Base-by-base conservation (phyloP, 2,888 invertebrate genomes). In the Perizoma flavofasciatum region DNA sequence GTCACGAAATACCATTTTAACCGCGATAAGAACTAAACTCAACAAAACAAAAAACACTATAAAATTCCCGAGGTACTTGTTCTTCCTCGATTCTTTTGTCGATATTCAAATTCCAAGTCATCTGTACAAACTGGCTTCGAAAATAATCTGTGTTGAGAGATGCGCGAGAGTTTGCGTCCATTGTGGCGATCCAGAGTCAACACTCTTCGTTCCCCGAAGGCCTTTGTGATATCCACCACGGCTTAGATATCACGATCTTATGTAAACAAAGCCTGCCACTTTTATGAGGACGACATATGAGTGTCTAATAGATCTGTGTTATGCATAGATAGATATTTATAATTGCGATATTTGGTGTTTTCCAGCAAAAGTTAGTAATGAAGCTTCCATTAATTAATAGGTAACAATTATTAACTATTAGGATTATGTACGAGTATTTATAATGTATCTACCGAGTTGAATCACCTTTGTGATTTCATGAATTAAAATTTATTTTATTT, bases 151-250 rank as follows among this genome's bases (percentile, higher is more conserved):
- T 74, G 75, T 77, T 76, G 76, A 81, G 74, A 70, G 74, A 64
- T 69, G 67, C 65, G 63, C 63, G 76, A 76, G 89, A 86, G 89
- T 90, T 92, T 92, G 83, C 75, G 60, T 66, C 81, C 79, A 87
- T 91, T 91, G 89, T 91, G 78, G 76, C 73, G 75, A 72, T 75
- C 78, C 79, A 75, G 79, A 74, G 86, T 88, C 86, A 91, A 91
- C 89, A 91, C 90, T 90, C 64, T 70, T 73, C 72, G 76, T 91
- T 89, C 91, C 79, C 68, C 85, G 92, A 91, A 91, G 71, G 76
- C 68, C 78, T 82, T 88, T 86, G 81, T 83, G 67, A 70, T 75
- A 73, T 79, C 77, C 84, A 78, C 77, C 85, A 84, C 83, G 81
- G 84, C 78, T 76, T 78, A 56, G 55, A 57, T 58, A 66, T 58